A percentile compares a stretch with the other conserved stretches of the same genome.
These are phyloP conservation scores for Drosophila subquinaria DNA, from an alignment of 2,888 invertebrate genomes.

Conservation along the genomic window DNA sequence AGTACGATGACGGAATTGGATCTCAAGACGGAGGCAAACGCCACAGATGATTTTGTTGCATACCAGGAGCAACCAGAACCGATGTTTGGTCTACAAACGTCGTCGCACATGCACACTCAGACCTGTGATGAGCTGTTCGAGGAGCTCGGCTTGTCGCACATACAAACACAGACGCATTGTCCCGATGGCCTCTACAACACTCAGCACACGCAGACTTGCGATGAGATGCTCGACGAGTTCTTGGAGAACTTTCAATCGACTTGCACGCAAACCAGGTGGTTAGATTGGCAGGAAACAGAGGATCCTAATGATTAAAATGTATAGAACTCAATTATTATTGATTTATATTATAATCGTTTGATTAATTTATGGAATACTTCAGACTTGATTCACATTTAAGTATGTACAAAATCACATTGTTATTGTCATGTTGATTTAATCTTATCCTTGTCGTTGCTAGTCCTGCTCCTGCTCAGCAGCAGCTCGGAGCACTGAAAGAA, in stretches of 20 bases:
- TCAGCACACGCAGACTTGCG: conserved; percentile 85
- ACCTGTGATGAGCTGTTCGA: conserved; percentile 87
- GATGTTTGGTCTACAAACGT: conserved; percentile 62
- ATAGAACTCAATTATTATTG: not conserved
- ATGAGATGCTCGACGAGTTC: conserved; percentile 81
- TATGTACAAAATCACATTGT: conserved; percentile 13
- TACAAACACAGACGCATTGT: conserved; percentile 89
- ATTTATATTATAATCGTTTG: too few relatives aligned
- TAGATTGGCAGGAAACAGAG: conserved; percentile 65
- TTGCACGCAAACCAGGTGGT: conserved; percentile 84
- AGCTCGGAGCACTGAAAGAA: conserved; percentile 84
- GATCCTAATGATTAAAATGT: conserved; percentile 13
- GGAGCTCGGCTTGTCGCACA: conserved; percentile 88
- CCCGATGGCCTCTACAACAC: conserved; percentile 82
- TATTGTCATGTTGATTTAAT: conserved; percentile 34
- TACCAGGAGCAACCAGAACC: conserved; percentile 26
- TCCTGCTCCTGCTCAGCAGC: conserved; percentile 50
- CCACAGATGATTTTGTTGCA: conserved; percentile 4
- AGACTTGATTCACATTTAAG: conserved; percentile 25
- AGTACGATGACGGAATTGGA: conserved; percentile 66
- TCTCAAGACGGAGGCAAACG: conserved; percentile 4
- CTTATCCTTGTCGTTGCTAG: conserved; percentile 5
- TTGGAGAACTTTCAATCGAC: conserved; percentile 83
- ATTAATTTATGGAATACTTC: not conserved
- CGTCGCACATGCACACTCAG: conserved; percentile 83